These are phyloP conservation scores for Cephalopholis sonnerati DNA, from an alignment of 2,113 vertebrate genomes.

Conservation along the genomic window DNA sequence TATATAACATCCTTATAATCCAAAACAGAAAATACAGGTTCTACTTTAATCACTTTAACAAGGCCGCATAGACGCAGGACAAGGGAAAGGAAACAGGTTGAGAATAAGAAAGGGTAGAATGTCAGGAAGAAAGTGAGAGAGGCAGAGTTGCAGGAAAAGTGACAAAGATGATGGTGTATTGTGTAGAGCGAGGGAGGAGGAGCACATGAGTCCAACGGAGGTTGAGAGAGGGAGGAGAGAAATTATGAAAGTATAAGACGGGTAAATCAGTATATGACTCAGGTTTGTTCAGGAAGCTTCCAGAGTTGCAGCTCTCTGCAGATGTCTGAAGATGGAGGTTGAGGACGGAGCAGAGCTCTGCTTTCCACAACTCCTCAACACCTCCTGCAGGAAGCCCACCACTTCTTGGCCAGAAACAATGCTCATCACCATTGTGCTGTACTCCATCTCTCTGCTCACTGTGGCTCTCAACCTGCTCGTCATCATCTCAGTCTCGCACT, in stretches of 20 bases:
- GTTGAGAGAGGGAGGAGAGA: not conserved
- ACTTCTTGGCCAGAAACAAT: not conserved
- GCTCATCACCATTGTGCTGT: not conserved
- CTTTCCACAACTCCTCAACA: slow-evolving; percentile 38
- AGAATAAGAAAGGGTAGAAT: too few species aligned
- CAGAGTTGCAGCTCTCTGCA: not conserved
- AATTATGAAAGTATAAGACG: not conserved
- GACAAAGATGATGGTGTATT: not conserved
- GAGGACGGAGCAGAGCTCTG: slow-evolving; percentile 15
- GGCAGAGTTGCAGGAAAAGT: not conserved
- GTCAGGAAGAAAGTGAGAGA: too few species aligned
- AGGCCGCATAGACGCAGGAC: too few species aligned
- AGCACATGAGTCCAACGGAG: too few species aligned
- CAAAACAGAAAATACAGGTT: too few species aligned
- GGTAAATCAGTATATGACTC: not conserved
- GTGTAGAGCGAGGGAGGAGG: not conserved
- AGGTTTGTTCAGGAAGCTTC: not conserved
- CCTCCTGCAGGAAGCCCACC: slow-evolving; percentile 18
- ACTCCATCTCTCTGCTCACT: slow-evolving; percentile 21
- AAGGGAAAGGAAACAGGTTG: too few species aligned
- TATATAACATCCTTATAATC: too few species aligned
- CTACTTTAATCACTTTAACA: too few species aligned
- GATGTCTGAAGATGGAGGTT: not conserved
- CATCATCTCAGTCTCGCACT: slow-evolving; percentile 48
- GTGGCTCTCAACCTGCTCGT: slow-evolving; percentile 51